Evolutionary conservation across 2,888 invertebrate species (phyloP), one percentile per base, ranked within the genome.

Genomic region (Erebia palarica): DNA sequence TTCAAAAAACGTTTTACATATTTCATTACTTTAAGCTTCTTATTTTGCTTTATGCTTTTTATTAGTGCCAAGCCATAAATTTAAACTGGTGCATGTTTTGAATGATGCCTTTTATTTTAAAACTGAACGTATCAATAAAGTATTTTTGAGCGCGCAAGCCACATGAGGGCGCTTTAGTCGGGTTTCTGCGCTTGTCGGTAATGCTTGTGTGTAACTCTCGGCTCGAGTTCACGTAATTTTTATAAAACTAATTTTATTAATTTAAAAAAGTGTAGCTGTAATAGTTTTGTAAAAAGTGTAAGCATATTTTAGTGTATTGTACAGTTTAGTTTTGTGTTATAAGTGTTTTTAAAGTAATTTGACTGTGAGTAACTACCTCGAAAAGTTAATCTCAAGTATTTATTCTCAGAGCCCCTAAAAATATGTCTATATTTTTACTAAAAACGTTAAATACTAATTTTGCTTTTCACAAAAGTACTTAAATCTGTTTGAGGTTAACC

Each of bases 111-210:
- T 60, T 49, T 64, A 53, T 16, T 53, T 68, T 69, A 68, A 73
- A 73, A 73, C 71, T 71, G 72, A 75, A 75, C 70, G 69, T 73
- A 65, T 74, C 76, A 64, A 70, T 72, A 73, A 85, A 78, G 78
- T 86, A 86, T 86, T 86, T 88, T 85, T 36, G 36, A 36, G 79
- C 84, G 78, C 75, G 76, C 72, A 76, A 77, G 73, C 82, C 86
- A 84, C 84, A 74, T 84, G 88, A 86, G 82, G 86, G 83, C 81
- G 79, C 80, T 72, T 78, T 75, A 93, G 93, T 93, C 92, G 92
- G 92, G 92, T 93, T 93, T 92, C 88, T 89, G 88, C 89, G 88
- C 86, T 91, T 84, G 88, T 81, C 82, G 86, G 88, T 84, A 81
- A 79, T 72, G 83, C 87, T 84, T 87, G 90, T 87, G 79, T 80